These are phyloP conservation scores for Axis porcinus DNA, from an alignment of 2,113 vertebrate species.

Conservation along the genomic window DNA sequence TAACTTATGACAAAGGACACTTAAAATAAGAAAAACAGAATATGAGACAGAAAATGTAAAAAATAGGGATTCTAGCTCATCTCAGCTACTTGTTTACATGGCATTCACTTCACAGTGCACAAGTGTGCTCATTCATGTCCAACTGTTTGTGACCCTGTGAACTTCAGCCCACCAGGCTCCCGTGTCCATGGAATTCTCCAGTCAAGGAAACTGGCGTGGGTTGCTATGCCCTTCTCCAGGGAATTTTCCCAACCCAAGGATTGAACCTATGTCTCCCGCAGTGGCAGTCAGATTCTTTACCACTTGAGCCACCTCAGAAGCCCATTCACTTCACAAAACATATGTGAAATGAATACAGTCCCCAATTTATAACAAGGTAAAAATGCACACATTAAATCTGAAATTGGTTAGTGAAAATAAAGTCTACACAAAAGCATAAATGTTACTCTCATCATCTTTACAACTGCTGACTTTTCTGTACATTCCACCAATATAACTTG, in stretches of 20 bases:
- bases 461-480: background rate
- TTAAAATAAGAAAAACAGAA: background rate
- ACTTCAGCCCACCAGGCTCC: background rate
- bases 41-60: background rate
- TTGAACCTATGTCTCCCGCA: background rate
- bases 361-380: background rate
- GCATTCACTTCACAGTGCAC: background rate
- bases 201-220: background rate
- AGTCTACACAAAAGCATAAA: background rate
- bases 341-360: background rate
- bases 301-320: background rate
- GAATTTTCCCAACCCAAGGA: background rate
- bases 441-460: background rate
- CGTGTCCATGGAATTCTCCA: background rate
- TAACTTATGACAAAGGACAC: background rate
- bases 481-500: background rate
- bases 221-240: background rate
- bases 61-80: background rate
- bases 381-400: background rate
- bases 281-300: background rate
- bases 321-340: background rate
- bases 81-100: background rate
- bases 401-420: background rate
- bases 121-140: background rate
- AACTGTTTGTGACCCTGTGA: background rate